Evolutionary conservation across 2,797 vertebrate species (phyloP), one percentile per base, ranked within the genome.

Genomic region (Nyctibius grandis): DNA sequence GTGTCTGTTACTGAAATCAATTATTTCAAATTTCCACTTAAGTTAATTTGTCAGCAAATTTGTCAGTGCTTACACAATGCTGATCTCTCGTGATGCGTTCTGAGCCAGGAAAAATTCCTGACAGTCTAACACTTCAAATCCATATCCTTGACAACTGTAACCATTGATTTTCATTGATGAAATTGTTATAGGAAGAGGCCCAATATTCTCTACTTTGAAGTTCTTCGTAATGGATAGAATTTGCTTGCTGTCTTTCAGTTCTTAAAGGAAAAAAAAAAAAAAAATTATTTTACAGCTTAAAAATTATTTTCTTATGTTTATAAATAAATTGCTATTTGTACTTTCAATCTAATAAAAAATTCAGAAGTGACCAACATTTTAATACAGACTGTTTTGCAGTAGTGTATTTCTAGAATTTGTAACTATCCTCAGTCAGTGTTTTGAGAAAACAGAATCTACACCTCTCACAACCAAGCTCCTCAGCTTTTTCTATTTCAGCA

Each of bases 121-220:
- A 97, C 99, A 99, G 87, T 99, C 99, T 73, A 99, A 98, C 56
- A 99, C 99, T 98, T 99, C 99, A 40, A 99, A 99, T 67, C 99
- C 99, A 68, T 99, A 99, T 33, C 99, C 99, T 96, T 99, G 99
- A 97, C 99, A 99, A 92, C 98, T 98, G 95, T 99, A 99, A 10
- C 99, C 99, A 94, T 98, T 99, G 93, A 99, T 99, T 91, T 98
- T 99, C 99, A 99, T 99, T 17, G 99, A 99, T 42, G 98, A 98
- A 96, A 99, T 98, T 1, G 98, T 99, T 96, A 99, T 95, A 28
- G 99, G 99, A 96, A 99, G 98, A 96, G 99, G 99, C 26, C 99
- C 99, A 3, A 99, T 98, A 64, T 99, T 99, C 97, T 99, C 99
- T 95, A 99, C 99, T 98, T 99, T 99, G 97, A 99, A 99, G 97